Base-by-base conservation (phyloP, 35 echinoderm and acorn worm genomes). In the Ophiothrix spiculata region DNA sequence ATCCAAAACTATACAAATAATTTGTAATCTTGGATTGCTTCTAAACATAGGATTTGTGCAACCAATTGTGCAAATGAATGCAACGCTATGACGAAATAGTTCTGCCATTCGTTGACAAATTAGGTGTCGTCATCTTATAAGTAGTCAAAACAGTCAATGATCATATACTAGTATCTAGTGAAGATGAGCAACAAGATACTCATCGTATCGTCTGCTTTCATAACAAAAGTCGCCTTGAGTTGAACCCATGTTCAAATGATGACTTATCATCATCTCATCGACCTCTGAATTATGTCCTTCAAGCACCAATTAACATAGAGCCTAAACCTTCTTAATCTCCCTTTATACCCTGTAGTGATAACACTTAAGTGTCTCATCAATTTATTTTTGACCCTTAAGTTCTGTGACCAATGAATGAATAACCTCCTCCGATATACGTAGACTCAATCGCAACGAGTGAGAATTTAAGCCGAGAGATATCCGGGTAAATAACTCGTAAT, bases 361-460 rank as follows among this genome's bases (percentile, higher is more conserved):
- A n/a, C 42, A 49, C 42, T 49, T 49, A 49, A 49, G 6, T 69
- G 60, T 69, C 8, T 69, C 60, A 69, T 69, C 60, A 69, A n/a
- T 69, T 69, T 69, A 15, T 69, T 15, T 49, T 69, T n/a, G 60
- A 69, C 60, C 60, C 23, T n/a, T 6, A 4, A 69, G 25, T 69
- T 69, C 60, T 69, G 60, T 69, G 60, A 69, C 60, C 60, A 69
- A 12, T 12, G 60, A 69, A 69, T 69, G 60, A 69, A 69, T 69
- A 69, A 69, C 60, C 60, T 69, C 60, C 60, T 15, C 60, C 25
- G 8, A 2, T 12, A 25, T n/a, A n/a, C 60, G 23, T 69, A 6
- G 60, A 69, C 60, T 69, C 60, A 69, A 69, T 10, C 60, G 60
- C 60, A 69, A 69, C 60, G 60, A 69, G 60, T 69, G 60, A 69